A percentile compares a stretch with the other conserved stretches of the same genome.
phyloP scores from a whole-genome alignment of 2,797 vertebrate genomes.

The Poeciliopsis gracilis region DNA sequence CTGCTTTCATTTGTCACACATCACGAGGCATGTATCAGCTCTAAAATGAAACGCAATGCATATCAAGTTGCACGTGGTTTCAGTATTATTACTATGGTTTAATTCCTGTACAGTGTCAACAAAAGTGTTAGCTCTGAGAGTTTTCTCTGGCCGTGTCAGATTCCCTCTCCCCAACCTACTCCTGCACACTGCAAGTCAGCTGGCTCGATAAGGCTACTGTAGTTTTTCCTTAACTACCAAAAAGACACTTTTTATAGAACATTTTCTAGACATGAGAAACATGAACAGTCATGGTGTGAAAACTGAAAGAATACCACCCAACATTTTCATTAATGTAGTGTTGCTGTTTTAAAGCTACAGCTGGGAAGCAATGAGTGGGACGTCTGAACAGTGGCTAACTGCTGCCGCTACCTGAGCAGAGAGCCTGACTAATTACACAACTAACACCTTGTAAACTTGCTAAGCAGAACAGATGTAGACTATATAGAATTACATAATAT shows the following conservation, averaged over 20 bases:
- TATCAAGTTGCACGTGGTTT: background rate
- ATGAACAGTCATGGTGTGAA: background rate
- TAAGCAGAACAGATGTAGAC: background rate
- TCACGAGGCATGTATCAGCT: conserved; percentile 19
- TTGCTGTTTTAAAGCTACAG: background rate
- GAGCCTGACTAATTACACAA: background rate
- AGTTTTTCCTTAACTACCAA: background rate
- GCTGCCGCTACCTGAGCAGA: background rate
- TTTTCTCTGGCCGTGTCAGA: background rate
- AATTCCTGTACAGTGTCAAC: background rate
- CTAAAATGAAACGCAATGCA: background rate
- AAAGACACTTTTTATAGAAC: background rate
- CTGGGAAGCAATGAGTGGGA: background rate
- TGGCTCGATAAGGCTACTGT: background rate
- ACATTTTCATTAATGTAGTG: background rate
- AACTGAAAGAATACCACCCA: background rate
- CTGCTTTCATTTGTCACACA: conserved; percentile 19
- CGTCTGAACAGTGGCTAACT: background rate
- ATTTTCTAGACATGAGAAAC: background rate
- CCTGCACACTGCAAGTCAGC: background rate
- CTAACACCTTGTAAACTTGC: background rate
- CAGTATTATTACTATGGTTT: background rate
- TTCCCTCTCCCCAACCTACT: background rate
- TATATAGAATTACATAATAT: background rate
- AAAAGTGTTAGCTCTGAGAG: background rate